phyloP scores from a whole-genome alignment of 2,113 vertebrate species.

The Mandrillus leucophaeus region DNA sequence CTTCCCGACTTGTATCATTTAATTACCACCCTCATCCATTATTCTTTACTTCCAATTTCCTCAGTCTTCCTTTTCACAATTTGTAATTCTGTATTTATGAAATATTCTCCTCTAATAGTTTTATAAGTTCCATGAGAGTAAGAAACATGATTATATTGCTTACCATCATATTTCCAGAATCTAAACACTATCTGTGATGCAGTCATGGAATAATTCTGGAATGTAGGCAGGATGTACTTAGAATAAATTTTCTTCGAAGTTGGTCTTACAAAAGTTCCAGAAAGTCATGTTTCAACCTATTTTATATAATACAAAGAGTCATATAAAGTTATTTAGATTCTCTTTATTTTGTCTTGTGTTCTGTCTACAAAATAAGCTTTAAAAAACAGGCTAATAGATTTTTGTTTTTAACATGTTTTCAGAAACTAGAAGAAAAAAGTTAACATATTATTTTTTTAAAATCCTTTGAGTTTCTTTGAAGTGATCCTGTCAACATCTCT shows the following conservation, averaged over 20 bases:
- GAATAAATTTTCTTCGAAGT: background rate
- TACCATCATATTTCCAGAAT: background rate
- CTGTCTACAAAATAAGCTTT: background rate
- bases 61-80: background rate
- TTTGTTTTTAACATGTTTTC: conserved; percentile 10
- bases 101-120: background rate
- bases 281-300: background rate
- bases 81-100: background rate
- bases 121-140: background rate
- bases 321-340: background rate
- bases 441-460: background rate
- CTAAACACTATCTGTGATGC: background rate
- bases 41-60: background rate
- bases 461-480: conserved; percentile 33
- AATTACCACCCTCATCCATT: background rate
- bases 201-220: background rate
- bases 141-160: background rate
- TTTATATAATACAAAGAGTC: background rate
- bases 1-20: background rate
- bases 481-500: conserved; percentile 36
- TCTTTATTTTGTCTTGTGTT: background rate
- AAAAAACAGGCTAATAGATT: background rate
- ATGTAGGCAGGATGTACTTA: accelerated
- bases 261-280: background rate
- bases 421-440: background rate